phyloP scores from a whole-genome alignment of 2,888 invertebrate species.

The Tiliacea aurago region DNA sequence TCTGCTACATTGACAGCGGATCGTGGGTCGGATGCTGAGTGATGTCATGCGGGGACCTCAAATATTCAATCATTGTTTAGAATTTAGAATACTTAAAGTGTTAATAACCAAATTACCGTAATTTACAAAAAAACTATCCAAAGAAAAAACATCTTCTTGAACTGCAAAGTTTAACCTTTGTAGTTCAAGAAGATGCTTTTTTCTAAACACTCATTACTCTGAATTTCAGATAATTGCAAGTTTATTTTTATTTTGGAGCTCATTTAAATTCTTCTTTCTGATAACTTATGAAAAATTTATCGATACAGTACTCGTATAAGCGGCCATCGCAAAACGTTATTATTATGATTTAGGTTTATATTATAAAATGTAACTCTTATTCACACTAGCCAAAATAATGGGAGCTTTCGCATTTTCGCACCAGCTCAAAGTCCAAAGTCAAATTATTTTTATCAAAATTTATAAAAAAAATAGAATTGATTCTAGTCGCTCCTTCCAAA shows the following conservation, averaged over 20 bases:
- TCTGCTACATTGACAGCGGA: conserved; percentile 2
- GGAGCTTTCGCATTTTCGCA: not conserved
- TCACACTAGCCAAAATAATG: too few relatives aligned
- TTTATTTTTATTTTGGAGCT: not conserved
- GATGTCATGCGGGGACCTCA: too few relatives aligned
- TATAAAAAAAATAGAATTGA: too few relatives aligned
- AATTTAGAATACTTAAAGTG: not conserved
- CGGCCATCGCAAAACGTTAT: not conserved
- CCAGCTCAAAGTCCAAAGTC: too few relatives aligned
- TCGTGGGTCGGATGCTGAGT: not conserved
- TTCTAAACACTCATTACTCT: not conserved
- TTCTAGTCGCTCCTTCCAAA: too few relatives aligned
- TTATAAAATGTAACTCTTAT: too few relatives aligned
- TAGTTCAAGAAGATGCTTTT: not conserved
- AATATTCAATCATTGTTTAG: not conserved
- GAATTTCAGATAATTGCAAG: not conserved
- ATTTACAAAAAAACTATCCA: not conserved
- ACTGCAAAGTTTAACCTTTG: too few relatives aligned
- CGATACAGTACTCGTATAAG: not conserved
- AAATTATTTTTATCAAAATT: too few relatives aligned
- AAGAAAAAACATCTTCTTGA: too few relatives aligned
- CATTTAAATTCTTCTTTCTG: not conserved
- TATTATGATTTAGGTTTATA: too few relatives aligned
- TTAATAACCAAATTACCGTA: not conserved
- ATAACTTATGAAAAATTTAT: not conserved